Base-by-base conservation (phyloP, 1,140 invertebrate genomes). In the Saccostrea cuccullata region DNA sequence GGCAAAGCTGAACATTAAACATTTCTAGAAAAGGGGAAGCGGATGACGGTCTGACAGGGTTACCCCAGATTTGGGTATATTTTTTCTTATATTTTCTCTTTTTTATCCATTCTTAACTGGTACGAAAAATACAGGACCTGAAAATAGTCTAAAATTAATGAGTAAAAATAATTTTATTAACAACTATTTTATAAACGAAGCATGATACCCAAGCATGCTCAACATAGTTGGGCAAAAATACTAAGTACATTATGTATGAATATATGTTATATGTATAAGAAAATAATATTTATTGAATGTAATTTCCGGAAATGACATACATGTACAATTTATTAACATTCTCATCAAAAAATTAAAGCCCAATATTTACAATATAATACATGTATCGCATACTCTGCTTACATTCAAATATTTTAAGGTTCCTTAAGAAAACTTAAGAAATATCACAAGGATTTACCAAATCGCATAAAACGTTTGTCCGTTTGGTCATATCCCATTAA, bases 371-470 rank as follows among this genome's bases (percentile, higher is more conserved):
- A 55, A 36, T 56, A 85, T 60, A 30, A 56, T 86, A 64, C 36
- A 70, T 47, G 58, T 70, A 86, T 40, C 60, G 60, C 47, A 70
- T 87, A 12, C 30, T 17, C 77, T 73, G 55, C 56, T 87, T 56
- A 87, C 70, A 55, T 30, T 87, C 55, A 87, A 15, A 73, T 30
- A 40, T 83, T 64, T 26, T 60, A 58, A 36, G 30, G 15, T 86
- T 82, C 77, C 55, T 77, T 82, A 56, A 91, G 91, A 82, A 92
- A 92, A 56, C 91, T 85, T 91, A 92, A 92, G 88, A 36, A 36
- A 77, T 77, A 77, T 77, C 70, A 77, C 30, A 77, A 26, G 36
- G 70, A 77, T 85, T 89, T 89, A 15, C 91, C 91, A 87, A 91
- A 92, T 55, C 91, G 82, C 91, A 91, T 91, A 70, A 90, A 92